Evolutionary conservation across 2,797 vertebrate genomes (phyloP), one percentile per base, ranked within the genome.

Genomic region (Siniperca undulata): DNA sequence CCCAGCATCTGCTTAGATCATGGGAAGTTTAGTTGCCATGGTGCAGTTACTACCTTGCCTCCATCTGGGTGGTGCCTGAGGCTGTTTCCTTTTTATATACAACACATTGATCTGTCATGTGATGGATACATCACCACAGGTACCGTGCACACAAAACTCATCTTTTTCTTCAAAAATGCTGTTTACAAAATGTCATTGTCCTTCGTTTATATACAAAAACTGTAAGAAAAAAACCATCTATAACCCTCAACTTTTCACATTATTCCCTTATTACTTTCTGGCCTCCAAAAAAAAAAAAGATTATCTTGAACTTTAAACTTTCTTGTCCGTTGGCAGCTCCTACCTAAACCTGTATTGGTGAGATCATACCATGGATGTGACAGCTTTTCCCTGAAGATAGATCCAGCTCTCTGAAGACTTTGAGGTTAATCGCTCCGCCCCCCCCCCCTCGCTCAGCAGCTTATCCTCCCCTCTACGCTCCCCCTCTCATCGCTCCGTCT

Each of bases 381-480:
- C n/a, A 16, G 52, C 17, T 58, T 40, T 42, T 61, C 48, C 48
- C 56, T 2, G 30, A 66, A 40, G n/a, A 20, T 50, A 52, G 58
- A 46, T 70, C 58, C 44, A 27, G 13, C 14, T 34, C 17, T 61
- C 17, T 74, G 58, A 69, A 56, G 14, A 9, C 70, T 27, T 13
- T 3, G 5, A 48, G 36, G 20, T 46, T 20, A n/a, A n/a, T n/a
- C n/a, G n/a, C n/a, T n/a, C n/a, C n/a, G n/a, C n/a, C n/a, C 5
- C 36, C 16, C 24, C 50, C 7, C 14, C 14, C 44, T 16, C 9
- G 48, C 61, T 70, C 74, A 0, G 70, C 83, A 69, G 83, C 78
- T 84, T 81, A 48, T 85, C 73, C 58, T 64, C 67, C 46, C 27
- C 27, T 30, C 27, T 30, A 30, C 27, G 27, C 27, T 27, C 27